These are phyloP conservation scores for Lethrus apterus DNA, from an alignment of 1,140 invertebrate genomes.

Conservation along the genomic window DNA sequence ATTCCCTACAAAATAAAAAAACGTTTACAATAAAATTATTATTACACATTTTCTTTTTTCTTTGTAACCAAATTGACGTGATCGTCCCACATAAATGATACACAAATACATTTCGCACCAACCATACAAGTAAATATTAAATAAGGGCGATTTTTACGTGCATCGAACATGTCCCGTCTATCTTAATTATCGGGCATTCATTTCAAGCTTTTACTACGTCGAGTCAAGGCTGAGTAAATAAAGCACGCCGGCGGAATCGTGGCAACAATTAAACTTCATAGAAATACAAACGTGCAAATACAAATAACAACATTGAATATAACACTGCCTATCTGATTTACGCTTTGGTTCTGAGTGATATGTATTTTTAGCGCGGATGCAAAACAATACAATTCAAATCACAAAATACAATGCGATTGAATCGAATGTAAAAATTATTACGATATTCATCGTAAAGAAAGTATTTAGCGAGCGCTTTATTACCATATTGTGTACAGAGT, in stretches of 20 bases:
- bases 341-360: constrained; percentile 1
- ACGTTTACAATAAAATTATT: too few species aligned
- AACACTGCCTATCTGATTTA: not conserved
- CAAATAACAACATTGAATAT: constrained; percentile 5
- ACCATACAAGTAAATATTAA: too few species aligned
- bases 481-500: constrained; percentile 18
- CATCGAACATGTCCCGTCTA: not conserved
- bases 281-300: not conserved
- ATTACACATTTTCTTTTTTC: too few species aligned
- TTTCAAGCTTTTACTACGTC: not conserved
- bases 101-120: too few species aligned
- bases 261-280: constrained; percentile 8
- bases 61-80: too few species aligned
- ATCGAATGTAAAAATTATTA: constrained; percentile 9
- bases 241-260: not conserved
- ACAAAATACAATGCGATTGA: constrained; percentile 15
- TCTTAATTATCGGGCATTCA: constrained; percentile 3
- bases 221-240: constrained; percentile 8
- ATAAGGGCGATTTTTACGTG: not conserved
- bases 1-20: too few species aligned
- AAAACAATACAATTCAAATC: constrained; percentile 18
- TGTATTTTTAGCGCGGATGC: constrained; percentile 6
- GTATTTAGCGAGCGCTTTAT: constrained; percentile 15
- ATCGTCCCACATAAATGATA: too few species aligned
- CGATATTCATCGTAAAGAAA: constrained; percentile 16